Evolutionary conservation across 2,888 invertebrate species (phyloP).

Genomic region (Brachynemurus nebulosus): DNA sequence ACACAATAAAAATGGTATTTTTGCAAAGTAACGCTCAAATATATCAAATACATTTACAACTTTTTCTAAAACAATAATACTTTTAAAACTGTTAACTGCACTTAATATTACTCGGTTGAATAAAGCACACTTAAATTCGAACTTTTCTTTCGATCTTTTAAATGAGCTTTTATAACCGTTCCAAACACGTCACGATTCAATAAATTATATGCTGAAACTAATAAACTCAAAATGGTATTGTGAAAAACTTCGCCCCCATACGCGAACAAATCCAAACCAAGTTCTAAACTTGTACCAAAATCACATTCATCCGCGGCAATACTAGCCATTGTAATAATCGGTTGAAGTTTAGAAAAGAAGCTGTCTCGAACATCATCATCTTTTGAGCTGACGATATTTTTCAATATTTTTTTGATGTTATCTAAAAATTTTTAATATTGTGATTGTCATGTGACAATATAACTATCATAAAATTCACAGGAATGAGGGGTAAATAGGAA

Average conservation of each 20-base stretch:
- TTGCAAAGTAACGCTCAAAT: too few species aligned
- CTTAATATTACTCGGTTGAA: too few species aligned
- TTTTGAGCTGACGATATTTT: conserved; percentile 45
- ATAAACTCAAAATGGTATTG: conserved; percentile 43
- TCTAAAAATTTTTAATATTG: too few species aligned
- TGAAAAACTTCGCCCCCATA: conserved; percentile 59
- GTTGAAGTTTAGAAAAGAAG: conserved; percentile 57
- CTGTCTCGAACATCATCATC: conserved; percentile 42
- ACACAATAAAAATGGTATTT: too few species aligned
- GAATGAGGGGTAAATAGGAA: too few species aligned
- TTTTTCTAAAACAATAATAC: too few species aligned
- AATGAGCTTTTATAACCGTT: conserved; percentile 60
- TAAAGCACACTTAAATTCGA: conserved; percentile 33
- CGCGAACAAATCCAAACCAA: conserved; percentile 74
- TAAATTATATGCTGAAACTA: conserved; percentile 63
- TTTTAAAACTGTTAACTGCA: too few species aligned
- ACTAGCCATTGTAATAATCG: conserved; percentile 66
- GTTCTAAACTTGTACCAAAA: conserved; percentile 83
- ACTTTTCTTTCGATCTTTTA: conserved; percentile 51
- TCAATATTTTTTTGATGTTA: conserved; percentile 52
- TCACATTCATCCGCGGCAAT: conserved; percentile 92
- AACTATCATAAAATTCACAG: too few species aligned
- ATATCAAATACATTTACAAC: too few species aligned
- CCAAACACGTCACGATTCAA: conserved; percentile 57
- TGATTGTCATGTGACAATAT: too few species aligned